These are phyloP conservation scores for Todiramphus saurophagus DNA, from an alignment of 2,113 vertebrate genomes.

Conservation along the genomic window DNA sequence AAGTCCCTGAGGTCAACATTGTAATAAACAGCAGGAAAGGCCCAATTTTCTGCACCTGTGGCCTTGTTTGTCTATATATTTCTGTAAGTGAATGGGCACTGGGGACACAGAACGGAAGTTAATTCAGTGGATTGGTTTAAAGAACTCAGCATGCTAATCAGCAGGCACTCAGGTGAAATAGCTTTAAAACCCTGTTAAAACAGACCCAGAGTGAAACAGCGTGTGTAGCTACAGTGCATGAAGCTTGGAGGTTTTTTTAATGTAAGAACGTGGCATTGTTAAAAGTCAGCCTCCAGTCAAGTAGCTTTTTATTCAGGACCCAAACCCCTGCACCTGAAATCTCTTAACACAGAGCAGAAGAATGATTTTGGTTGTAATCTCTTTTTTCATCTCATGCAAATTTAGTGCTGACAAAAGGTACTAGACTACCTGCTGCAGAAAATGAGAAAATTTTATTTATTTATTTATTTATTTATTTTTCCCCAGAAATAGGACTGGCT, in stretches of 20 bases:
- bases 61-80: slow-evolving; percentile 64
- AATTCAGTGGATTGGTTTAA: slow-evolving; percentile 65
- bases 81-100: slow-evolving; percentile 67
- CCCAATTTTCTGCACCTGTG: slow-evolving; percentile 71
- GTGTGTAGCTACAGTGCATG: neutral
- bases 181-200: slow-evolving; percentile 46
- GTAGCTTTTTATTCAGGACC: neutral
- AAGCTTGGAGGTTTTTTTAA: neutral
- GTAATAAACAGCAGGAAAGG: slow-evolving; percentile 70
- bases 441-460: neutral
- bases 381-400: neutral
- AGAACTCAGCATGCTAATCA: slow-evolving; percentile 66
- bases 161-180: slow-evolving; percentile 66
- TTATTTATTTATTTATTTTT: neutral
- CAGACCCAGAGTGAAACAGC: neutral
- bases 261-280: slow-evolving; percentile 17
- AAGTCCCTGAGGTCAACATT: slow-evolving; percentile 39
- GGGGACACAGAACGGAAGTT: slow-evolving; percentile 61
- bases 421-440: neutral
- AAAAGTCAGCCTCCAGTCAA: slow-evolving; percentile 2
- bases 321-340: neutral
- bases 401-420: neutral
- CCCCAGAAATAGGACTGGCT: neutral
- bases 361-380: slow-evolving; percentile 5
- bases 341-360: neutral